A percentile compares a stretch with the other conserved stretches of the same genome.
These are phyloP conservation scores for Ctenopoma kingsleyae DNA, from an alignment of 2,797 vertebrate genomes.

Conservation along the genomic window DNA sequence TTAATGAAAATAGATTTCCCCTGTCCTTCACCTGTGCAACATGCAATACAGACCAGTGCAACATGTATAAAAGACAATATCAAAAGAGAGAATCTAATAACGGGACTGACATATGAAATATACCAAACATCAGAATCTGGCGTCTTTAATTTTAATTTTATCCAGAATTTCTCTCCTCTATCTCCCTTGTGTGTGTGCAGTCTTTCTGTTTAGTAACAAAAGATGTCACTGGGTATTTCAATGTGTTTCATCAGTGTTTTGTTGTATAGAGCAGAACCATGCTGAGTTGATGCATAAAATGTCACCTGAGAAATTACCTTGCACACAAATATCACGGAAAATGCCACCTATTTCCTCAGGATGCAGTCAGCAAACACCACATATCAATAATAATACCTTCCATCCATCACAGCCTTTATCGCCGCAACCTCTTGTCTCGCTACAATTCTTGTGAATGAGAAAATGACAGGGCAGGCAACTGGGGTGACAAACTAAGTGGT, in stretches of 20 bases:
- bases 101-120: neutral
- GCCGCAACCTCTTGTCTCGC: conserved; percentile 15
- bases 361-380: conserved; percentile 38
- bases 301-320: conserved; percentile 46
- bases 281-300: conserved; percentile 26
- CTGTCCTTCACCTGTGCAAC: conserved; percentile 61
- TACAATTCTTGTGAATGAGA: conserved; percentile 40
- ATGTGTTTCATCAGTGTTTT: conserved; percentile 49
- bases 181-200: neutral
- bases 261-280: conserved; percentile 8
- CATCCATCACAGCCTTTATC: conserved; percentile 33
- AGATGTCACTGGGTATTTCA: conserved; percentile 25
- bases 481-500: conserved; percentile 39
- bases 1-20: conserved; percentile 80
- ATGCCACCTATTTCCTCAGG: conserved; percentile 26
- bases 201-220: conserved; percentile 11
- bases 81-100: conserved; percentile 40
- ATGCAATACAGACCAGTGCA: conserved; percentile 14
- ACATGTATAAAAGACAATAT: conserved; percentile 35
- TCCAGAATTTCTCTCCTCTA: neutral
- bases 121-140: conserved; percentile 24
- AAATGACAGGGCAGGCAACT: conserved; percentile 43
- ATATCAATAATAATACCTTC: conserved; percentile 49
- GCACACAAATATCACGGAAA: conserved; percentile 27
- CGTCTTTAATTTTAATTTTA: conserved; percentile 20